Evolutionary conservation across 2,113 vertebrate species (phyloP).

Genomic region (Corvus moneduloides): DNA sequence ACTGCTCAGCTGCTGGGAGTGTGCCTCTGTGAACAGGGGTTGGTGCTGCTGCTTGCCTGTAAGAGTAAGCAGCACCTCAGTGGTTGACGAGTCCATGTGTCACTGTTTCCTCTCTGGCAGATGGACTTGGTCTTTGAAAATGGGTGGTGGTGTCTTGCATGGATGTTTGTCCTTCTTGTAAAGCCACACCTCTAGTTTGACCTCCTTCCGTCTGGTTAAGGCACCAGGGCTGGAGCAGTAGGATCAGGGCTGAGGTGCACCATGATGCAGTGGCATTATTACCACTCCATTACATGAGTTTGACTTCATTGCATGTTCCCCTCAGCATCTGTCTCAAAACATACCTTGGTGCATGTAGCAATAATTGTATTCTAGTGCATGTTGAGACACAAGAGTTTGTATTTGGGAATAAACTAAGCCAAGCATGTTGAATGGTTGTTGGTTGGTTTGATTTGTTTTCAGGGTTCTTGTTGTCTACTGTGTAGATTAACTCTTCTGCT

Average conservation of each 20-base stretch:
- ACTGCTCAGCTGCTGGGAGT: rapidly evolving
- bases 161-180: not conserved
- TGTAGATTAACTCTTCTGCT: not conserved
- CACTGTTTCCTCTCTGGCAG: not conserved
- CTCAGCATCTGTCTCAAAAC: not conserved
- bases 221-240: not conserved
- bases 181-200: not conserved
- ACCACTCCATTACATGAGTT: not conserved
- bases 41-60: not conserved
- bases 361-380: not conserved
- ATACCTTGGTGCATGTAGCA: not conserved
- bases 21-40: not conserved
- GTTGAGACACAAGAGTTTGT: not conserved
- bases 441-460: not conserved
- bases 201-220: not conserved
- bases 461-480: not conserved
- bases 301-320: not conserved
- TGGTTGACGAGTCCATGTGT: not conserved
- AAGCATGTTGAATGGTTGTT: not conserved
- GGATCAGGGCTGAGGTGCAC: not conserved
- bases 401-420: not conserved
- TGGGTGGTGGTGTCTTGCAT: not conserved
- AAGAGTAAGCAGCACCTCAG: not conserved
- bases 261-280: not conserved
- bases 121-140: not conserved